Base-by-base conservation (phyloP, 2,888 invertebrate genomes). In the Nomada fucata region DNA sequence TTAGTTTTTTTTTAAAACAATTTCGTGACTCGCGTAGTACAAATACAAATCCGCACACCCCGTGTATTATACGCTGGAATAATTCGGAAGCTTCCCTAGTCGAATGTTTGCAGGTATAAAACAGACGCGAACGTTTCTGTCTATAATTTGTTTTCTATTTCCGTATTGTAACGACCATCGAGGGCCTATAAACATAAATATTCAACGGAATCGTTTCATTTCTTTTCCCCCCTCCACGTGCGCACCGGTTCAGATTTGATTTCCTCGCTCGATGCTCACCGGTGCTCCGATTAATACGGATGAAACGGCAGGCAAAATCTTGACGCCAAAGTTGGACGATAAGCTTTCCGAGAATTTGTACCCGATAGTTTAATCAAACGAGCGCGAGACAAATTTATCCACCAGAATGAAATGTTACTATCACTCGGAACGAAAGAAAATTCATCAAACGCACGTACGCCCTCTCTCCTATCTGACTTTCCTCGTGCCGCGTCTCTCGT, bases 131-230 rank as follows among this genome's bases (percentile, higher is more conserved):
- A 52, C 47, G 59, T 65, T 59, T 29, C 36, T 53, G 23, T 23
- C 47, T 36, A 55, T 13, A 55, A 42, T n/a, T 26, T 47, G 15
- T 50, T 53, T 60, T 20, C 59, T 67, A 65, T 61, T 60, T 44
- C 53, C 53, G 72, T 64, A 47, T 70, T 13, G 52, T 52, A 26
- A 36, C 11, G 36, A 36, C 36, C 57, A 70, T 64, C 63, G 23
- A n/a, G 20, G 18, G 55, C 9, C 36, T 52, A 15, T 29, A 65
- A 59, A 23, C 13, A 29, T 70, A 64, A 76, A 70, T 71, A 64
- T 71, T 75, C 53, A 55, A 13, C 29, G 53, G 0, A 61, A 44
- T 53, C 23, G 20, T 44, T 53, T 13, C 18, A 53, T 36, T 42
- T 20, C 50, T 50, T 65, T 23, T 23, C 23, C 23, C 26, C 65